Evolutionary conservation across 2,888 invertebrate genomes (phyloP).

Genomic region (Nomada lathburiana): DNA sequence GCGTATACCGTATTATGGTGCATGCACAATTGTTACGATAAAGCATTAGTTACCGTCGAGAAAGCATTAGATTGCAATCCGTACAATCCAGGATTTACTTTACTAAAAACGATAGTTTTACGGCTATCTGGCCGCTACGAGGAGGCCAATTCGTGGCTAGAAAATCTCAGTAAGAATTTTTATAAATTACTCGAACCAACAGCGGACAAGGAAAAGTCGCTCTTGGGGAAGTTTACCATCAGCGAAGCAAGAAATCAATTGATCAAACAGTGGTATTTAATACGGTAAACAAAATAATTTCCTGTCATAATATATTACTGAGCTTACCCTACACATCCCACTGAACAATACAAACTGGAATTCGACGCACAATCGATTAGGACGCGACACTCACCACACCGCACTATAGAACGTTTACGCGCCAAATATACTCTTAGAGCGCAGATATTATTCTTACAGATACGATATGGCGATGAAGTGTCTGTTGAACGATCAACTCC

Average conservation of each 20-base stretch:
- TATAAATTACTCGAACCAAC: slow-evolving; percentile 64
- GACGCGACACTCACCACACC: background rate
- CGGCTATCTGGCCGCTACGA: slow-evolving; percentile 68
- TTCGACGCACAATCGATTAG: background rate
- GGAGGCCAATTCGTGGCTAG: slow-evolving; percentile 68
- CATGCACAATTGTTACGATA: slow-evolving; percentile 71
- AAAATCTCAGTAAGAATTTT: slow-evolving; percentile 64
- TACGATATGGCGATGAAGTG: slow-evolving; percentile 43
- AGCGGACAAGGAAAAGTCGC: slow-evolving; percentile 53
- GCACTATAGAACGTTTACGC: background rate
- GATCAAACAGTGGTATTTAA: slow-evolving; percentile 69
- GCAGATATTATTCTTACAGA: slow-evolving; percentile 14
- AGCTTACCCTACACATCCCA: background rate
- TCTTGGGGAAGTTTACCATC: slow-evolving; percentile 65
- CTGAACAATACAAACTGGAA: background rate
- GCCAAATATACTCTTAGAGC: background rate
- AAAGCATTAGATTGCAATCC: slow-evolving; percentile 73
- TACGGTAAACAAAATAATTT: slow-evolving; percentile 37
- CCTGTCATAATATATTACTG: background rate
- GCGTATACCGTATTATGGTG: slow-evolving; percentile 68
- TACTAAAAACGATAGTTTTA: slow-evolving; percentile 68
- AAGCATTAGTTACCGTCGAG: slow-evolving; percentile 66
- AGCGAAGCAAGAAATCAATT: slow-evolving; percentile 60
- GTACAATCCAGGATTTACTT: slow-evolving; percentile 71
- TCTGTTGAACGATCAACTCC: slow-evolving; percentile 18